These are phyloP conservation scores for Iselma pallidipennis DNA, from an alignment of 2,888 invertebrate genomes.

Conservation along the genomic window DNA sequence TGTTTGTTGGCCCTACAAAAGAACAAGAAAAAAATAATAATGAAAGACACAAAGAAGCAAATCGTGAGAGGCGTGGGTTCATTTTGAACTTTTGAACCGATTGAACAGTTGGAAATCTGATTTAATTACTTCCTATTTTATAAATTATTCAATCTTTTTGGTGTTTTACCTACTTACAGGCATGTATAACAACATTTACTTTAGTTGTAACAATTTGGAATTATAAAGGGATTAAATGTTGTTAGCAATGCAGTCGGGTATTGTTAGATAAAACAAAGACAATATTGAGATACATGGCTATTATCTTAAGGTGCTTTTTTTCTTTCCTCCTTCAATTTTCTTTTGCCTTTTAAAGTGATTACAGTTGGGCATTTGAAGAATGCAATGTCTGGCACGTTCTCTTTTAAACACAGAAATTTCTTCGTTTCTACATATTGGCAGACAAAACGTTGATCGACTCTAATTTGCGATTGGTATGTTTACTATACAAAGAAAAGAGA, in stretches of 20 bases:
- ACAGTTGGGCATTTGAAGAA: conserved; percentile 1
- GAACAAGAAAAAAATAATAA: neutral
- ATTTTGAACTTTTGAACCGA: neutral
- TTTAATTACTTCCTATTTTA: neutral
- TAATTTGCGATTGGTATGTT: neutral
- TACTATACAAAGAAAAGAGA: neutral
- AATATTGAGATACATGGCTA: conserved; percentile 3
- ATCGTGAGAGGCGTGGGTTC: neutral
- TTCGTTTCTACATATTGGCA: neutral
- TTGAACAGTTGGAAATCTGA: neutral
- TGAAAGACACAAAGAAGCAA: neutral
- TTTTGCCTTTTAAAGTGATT: neutral
- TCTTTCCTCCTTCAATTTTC: neutral
- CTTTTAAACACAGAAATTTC: neutral
- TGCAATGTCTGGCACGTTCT: conserved; percentile 5
- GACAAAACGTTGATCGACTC: neutral
- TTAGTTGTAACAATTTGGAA: neutral
- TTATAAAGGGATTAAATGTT: neutral
- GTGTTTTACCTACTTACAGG: no score
- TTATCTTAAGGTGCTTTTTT: neutral
- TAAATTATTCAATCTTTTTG: neutral
- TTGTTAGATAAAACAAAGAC: conserved; percentile 8
- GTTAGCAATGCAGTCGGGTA: conserved; percentile 4
- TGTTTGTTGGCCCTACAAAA: neutral
- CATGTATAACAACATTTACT: neutral